Evolutionary conservation across 2,113 vertebrate genomes (phyloP).

Genomic region (Hypocryptadius cinnamomeus): DNA sequence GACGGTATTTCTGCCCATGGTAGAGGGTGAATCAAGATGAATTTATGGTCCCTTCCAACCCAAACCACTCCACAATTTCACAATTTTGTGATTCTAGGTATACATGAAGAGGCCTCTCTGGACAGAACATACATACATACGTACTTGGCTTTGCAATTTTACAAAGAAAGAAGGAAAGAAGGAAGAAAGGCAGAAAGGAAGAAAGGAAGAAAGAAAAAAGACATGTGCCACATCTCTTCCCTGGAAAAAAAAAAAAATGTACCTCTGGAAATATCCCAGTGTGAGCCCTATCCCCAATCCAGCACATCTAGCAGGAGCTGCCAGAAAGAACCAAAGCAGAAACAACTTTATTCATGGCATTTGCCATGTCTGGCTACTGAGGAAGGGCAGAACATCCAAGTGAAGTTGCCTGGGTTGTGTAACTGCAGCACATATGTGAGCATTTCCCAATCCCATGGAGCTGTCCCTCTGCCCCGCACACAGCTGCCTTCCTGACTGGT

Average conservation of each 20-base stretch:
- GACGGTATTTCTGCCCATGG: not conserved
- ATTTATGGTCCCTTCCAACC: not conserved
- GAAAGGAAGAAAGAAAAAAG: no score
- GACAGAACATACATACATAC: not conserved
- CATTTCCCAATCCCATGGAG: not conserved
- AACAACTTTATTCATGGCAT: not conserved
- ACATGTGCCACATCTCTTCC: not conserved
- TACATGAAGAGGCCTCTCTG: not conserved
- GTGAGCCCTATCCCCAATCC: not conserved
- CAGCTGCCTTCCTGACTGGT: not conserved
- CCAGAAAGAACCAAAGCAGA: not conserved
- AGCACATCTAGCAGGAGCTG: not conserved
- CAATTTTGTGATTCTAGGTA: not conserved
- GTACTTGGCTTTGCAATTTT: not conserved
- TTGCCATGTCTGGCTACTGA: not conserved
- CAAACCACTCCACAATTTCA: not conserved
- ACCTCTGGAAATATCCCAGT: not conserved
- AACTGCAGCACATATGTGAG: not conserved
- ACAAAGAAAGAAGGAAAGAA: not conserved
- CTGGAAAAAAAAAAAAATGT: not conserved
- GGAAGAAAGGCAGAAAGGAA: no score
- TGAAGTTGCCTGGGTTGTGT: not conserved
- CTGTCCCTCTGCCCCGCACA: not conserved
- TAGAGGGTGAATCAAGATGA: not conserved
- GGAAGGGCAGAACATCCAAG: not conserved